phyloP scores from a whole-genome alignment of 2,113 vertebrate genomes.

The Cyphomyrus plagiostoma region DNA sequence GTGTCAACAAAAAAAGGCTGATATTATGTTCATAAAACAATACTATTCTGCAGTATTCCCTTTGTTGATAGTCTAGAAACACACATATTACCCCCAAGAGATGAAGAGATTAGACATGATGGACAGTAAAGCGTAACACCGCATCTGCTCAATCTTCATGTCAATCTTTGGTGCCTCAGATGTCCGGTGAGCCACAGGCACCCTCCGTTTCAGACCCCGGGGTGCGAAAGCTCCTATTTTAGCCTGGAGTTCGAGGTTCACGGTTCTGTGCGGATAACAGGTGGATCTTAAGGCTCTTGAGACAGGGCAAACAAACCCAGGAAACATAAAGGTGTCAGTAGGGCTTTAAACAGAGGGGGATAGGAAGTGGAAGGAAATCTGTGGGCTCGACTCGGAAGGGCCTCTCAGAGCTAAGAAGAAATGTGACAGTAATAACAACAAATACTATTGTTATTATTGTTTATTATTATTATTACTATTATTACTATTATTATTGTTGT shows the following conservation, averaged over 20 bases:
- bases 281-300: neutral
- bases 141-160: neutral
- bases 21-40: neutral
- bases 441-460: no score
- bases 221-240: neutral
- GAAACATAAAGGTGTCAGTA: neutral
- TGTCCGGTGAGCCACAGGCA: neutral
- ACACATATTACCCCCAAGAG: neutral
- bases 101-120: neutral
- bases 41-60: neutral
- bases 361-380: neutral
- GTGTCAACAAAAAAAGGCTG: neutral
- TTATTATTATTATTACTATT: no score
- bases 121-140: neutral
- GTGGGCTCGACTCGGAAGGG: neutral
- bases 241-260: neutral
- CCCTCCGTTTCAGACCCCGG: neutral
- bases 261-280: neutral
- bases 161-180: neutral
- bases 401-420: neutral
- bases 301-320: neutral
- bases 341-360: neutral
- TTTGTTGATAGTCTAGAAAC: neutral
- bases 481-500: no score
- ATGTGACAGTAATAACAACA: neutral